These are phyloP conservation scores for fruit fly (Drosophila melanogaster) DNA, from an alignment of 1,140 invertebrate species.

Conservation along the genomic window Release_6_plus_ISO1_MT NT_033777.3:28390001-28390500, in stretches of 20 bases:
- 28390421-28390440: conserved; percentile 70
- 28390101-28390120: conserved; percentile 52
- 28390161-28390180: conserved; percentile 44
- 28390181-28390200: conserved; percentile 4
- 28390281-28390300: conserved; percentile 55
- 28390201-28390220: conserved; percentile 10
- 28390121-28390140: conserved; percentile 60
- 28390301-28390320: conserved; percentile 68
- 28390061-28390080: neutral
- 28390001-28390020: conserved; percentile 81
- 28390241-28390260: conserved; percentile 14
- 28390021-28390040: conserved; percentile 83
- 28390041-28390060: conserved; percentile 36
- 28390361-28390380: conserved; percentile 55
- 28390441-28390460: conserved; percentile 48
- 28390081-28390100: conserved; percentile 43
- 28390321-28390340: conserved; percentile 52
- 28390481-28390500: neutral
- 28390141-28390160: conserved; percentile 69
- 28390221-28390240: neutral
- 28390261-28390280: conserved; percentile 5
- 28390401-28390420: conserved; percentile 51
- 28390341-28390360: conserved; percentile 47
- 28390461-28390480: conserved; percentile 14
- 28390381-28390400: conserved; percentile 53